Evolutionary conservation across 2,888 invertebrate species (phyloP).

Genomic region (Dryocosmus kuriphilus): DNA sequence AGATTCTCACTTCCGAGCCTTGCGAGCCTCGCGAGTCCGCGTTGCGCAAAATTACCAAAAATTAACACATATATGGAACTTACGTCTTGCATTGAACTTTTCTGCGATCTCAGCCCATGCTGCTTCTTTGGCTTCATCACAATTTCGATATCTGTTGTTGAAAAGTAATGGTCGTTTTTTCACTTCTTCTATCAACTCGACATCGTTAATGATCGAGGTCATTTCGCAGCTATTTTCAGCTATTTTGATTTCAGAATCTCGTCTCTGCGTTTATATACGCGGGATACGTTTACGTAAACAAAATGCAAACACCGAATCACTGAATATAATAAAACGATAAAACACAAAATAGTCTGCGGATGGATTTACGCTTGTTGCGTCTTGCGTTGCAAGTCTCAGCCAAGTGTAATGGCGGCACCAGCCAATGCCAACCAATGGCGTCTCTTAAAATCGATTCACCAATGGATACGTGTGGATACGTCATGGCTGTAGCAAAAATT

Average conservation of each 20-base stretch:
- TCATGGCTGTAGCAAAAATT: neutral
- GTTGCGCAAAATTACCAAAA: slow-evolving; percentile 12
- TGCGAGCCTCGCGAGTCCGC: neutral
- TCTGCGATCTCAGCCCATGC: slow-evolving; percentile 23
- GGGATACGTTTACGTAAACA: slow-evolving; percentile 15
- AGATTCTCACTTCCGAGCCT: neutral
- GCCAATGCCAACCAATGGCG: slow-evolving; percentile 56
- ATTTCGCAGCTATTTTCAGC: slow-evolving; percentile 1
- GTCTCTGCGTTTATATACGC: neutral
- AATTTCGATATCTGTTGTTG: slow-evolving; percentile 36
- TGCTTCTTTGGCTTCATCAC: slow-evolving; percentile 27
- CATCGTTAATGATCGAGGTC: slow-evolving; percentile 24
- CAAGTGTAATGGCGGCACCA: slow-evolving; percentile 40
- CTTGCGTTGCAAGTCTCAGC: neutral
- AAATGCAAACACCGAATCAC: neutral
- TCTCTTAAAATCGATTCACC: slow-evolving; percentile 59
- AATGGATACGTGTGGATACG: slow-evolving; percentile 7
- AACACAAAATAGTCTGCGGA: slow-evolving; percentile 14
- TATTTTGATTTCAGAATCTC: neutral
- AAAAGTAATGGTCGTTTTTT: slow-evolving; percentile 26
- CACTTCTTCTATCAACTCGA: slow-evolving; percentile 25
- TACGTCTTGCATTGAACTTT: slow-evolving; percentile 25
- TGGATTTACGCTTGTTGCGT: slow-evolving; percentile 28
- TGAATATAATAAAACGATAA: neutral
- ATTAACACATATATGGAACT: slow-evolving; percentile 17